These are phyloP conservation scores for Zoanthus solanderi DNA, from an alignment of 92 coral and sea anemone species.

Conservation along the genomic window DNA sequence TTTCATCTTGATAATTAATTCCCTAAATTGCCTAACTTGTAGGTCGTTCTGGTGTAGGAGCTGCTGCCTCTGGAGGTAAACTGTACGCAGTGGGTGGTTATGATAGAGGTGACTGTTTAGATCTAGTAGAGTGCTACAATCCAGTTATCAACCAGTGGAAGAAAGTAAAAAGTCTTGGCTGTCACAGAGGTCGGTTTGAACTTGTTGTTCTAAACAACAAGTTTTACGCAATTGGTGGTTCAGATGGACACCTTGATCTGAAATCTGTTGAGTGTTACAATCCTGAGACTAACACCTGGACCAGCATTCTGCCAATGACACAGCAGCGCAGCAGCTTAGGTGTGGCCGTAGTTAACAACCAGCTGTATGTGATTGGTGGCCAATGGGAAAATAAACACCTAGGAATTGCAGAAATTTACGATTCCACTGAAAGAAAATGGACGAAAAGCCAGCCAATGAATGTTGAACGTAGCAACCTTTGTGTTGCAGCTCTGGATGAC, in stretches of 20 bases:
- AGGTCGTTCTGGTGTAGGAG: slow-evolving; percentile 99
- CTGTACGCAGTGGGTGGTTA: slow-evolving; percentile 98
- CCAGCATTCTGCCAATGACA: slow-evolving; percentile 75
- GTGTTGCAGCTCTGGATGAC: slow-evolving; percentile 86
- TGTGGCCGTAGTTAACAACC: slow-evolving; percentile 72
- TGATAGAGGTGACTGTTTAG: slow-evolving; percentile 95
- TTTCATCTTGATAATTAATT: no score
- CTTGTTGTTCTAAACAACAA: slow-evolving; percentile 74
- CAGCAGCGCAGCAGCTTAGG: slow-evolving; percentile 94
- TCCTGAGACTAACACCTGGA: slow-evolving; percentile 77
- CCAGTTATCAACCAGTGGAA: slow-evolving; percentile 88
- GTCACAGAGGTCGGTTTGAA: slow-evolving; percentile 88
- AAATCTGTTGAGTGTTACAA: slow-evolving; percentile 89
- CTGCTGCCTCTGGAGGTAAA: slow-evolving; percentile 81
- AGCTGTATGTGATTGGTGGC: slow-evolving; percentile 89
- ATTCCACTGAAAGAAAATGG: slow-evolving; percentile 78
- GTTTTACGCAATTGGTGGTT: slow-evolving; percentile 96
- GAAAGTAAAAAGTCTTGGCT: slow-evolving; percentile 78
- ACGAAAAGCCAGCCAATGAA: slow-evolving; percentile 75
- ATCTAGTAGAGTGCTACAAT: slow-evolving; percentile 86
- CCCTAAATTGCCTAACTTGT: neutral
- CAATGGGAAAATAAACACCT: slow-evolving; percentile 83
- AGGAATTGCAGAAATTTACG: slow-evolving; percentile 80
- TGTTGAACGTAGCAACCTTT: slow-evolving; percentile 88
- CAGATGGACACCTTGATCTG: slow-evolving; percentile 88